Percentiles rank a stretch among this genome's conserved stretches.
Evolutionary conservation across 2,113 vertebrate genomes (phyloP).

Genomic region (Pachycephala philippinensis): DNA sequence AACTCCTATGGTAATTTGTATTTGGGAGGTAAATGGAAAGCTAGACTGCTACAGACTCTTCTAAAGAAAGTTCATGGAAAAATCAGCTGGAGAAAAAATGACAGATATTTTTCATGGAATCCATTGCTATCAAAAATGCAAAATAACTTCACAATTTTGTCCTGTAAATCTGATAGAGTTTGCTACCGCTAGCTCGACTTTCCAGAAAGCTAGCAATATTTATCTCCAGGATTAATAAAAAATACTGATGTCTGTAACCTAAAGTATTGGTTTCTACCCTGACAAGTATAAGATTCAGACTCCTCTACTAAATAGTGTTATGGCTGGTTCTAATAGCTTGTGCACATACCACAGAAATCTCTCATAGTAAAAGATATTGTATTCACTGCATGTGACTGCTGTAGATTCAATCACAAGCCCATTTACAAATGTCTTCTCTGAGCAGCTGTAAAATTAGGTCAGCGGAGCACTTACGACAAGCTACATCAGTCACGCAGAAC

Average conservation of each 20-base stretch:
- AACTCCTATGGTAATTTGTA: background rate
- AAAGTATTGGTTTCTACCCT: background rate
- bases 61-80: background rate
- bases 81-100: background rate
- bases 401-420: background rate
- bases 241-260: background rate
- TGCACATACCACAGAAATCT: background rate
- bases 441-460: conserved; percentile 45
- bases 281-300: background rate
- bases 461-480: background rate
- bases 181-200: background rate
- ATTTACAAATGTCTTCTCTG: conserved; percentile 5
- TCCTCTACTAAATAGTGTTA: background rate
- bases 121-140: background rate
- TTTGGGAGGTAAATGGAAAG: background rate
- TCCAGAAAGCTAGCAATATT: background rate
- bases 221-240: background rate
- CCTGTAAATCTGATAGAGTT: background rate
- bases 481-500: background rate
- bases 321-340: background rate
- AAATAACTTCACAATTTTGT: background rate
- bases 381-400: background rate
- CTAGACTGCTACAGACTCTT: background rate
- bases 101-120: background rate
- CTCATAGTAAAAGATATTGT: background rate